Evolutionary conservation across 2,113 vertebrate genomes (phyloP).

Genomic region (Campylorhamphus procurvoides): DNA sequence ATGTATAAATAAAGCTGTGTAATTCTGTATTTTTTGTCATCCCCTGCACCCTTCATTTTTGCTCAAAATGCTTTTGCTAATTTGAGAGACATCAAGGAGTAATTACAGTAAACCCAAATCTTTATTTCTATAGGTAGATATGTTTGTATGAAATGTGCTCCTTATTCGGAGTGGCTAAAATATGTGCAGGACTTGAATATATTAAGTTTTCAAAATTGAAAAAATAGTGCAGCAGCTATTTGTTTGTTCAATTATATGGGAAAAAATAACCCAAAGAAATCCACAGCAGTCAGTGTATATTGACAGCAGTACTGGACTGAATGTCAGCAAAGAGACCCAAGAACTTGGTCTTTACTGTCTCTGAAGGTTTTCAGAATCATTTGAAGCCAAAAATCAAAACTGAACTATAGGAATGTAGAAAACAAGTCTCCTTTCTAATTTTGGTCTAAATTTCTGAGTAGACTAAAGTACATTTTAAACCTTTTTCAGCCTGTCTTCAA

Average conservation of each 20-base stretch:
- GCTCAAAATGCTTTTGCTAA: neutral
- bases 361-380: neutral
- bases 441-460: neutral
- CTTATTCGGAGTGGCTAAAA: neutral
- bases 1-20: neutral
- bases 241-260: neutral
- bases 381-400: neutral
- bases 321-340: neutral
- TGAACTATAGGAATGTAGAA: neutral
- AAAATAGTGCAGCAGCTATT: neutral
- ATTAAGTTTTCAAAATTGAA: neutral
- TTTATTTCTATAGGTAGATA: neutral
- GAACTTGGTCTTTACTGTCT: neutral
- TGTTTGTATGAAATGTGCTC: neutral
- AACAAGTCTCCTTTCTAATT: neutral
- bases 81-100: neutral
- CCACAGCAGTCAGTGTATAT: neutral
- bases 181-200: accelerated
- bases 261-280: neutral
- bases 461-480: neutral
- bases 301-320: neutral
- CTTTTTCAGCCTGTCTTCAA: neutral
- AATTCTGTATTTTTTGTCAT: neutral
- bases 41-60: accelerated
- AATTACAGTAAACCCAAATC: neutral